phyloP scores from a whole-genome alignment of 2,113 vertebrate species.

The Callionymus lyra region DNA sequence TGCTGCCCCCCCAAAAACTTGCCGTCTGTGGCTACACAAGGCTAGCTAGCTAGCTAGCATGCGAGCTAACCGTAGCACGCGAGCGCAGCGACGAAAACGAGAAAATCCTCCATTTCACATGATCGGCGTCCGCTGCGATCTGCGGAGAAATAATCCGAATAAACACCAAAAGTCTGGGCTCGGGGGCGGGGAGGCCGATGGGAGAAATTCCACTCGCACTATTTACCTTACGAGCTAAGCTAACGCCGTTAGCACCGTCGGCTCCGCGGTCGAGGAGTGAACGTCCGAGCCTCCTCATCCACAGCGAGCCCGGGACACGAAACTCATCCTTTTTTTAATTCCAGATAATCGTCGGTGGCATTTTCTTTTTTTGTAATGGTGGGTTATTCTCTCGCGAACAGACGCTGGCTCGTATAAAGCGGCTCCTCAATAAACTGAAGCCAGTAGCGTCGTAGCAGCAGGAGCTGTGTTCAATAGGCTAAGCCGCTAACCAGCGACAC shows the following conservation, averaged over 20 bases:
- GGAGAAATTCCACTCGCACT: slow-evolving; percentile 7
- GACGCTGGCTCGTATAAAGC: background rate
- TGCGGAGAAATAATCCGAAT: no score
- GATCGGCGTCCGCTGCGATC: background rate
- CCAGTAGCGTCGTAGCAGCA: slow-evolving; percentile 21
- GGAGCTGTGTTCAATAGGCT: slow-evolving; percentile 21
- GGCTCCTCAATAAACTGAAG: slow-evolving; percentile 11
- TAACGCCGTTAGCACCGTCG: slow-evolving; percentile 26
- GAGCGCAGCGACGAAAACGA: background rate
- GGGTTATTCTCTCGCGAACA: no score
- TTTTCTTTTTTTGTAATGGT: background rate
- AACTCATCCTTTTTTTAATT: slow-evolving; percentile 1
- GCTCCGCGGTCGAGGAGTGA: slow-evolving; percentile 21
- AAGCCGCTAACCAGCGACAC: slow-evolving; percentile 21
- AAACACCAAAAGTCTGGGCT: no score
- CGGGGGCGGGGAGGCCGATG: background rate
- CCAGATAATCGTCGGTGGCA: slow-evolving; percentile 1
- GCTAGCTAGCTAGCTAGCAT: slow-evolving; percentile 27
- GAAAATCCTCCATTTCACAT: slow-evolving; percentile 13
- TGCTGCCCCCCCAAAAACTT: slow-evolving; percentile 30
- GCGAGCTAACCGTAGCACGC: slow-evolving; percentile 15
- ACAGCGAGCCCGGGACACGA: background rate
- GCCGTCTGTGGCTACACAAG: slow-evolving; percentile 28
- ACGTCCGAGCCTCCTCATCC: slow-evolving; percentile 31
- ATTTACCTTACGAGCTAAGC: slow-evolving; percentile 39